Percentiles rank a stretch among this genome's conserved stretches.
These are phyloP conservation scores for Sebastes steindachneri DNA, from an alignment of 2,797 vertebrate species.

Conservation along the genomic window DNA sequence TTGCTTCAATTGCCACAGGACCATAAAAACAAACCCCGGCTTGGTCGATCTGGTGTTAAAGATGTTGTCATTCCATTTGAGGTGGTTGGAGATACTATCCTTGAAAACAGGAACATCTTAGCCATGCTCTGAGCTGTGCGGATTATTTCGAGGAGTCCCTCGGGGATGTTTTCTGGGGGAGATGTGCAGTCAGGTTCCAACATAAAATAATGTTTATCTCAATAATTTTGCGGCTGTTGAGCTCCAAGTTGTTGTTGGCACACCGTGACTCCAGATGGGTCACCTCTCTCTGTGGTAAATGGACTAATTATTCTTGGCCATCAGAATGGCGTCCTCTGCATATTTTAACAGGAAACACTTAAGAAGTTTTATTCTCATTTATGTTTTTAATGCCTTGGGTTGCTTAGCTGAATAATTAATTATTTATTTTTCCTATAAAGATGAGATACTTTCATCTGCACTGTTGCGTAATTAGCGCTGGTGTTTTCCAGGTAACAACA, in stretches of 20 bases:
- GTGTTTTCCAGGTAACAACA: conserved; percentile 26
- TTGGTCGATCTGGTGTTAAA: conserved; percentile 15
- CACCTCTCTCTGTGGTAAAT: conserved; percentile 55
- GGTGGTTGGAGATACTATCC: conserved; percentile 27
- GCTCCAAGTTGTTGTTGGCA: conserved; percentile 65
- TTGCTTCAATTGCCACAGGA: conserved; percentile 31
- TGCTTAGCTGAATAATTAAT: background rate
- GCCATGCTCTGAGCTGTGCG: conserved; percentile 24
- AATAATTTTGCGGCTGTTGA: conserved; percentile 52
- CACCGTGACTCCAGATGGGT: conserved; percentile 64
- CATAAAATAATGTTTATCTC: conserved; percentile 67
- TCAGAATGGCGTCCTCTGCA: conserved; percentile 53
- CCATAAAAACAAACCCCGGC: conserved; percentile 10
- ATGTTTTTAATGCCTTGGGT: background rate
- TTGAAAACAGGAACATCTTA: conserved; percentile 39
- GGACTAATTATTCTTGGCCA: conserved; percentile 56
- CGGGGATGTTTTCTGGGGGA: conserved; percentile 47
- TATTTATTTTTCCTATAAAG: conserved; percentile 5
- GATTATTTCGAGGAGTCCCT: conserved; percentile 42
- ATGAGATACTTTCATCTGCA: background rate
- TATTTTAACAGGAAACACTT: conserved; percentile 46
- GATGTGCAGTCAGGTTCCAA: conserved; percentile 53
- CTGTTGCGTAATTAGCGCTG: background rate
- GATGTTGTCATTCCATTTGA: conserved; percentile 41
- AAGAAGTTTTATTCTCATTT: conserved; percentile 7